A percentile compares a stretch with the other conserved stretches of the same genome.
phyloP scores from a whole-genome alignment of 2,797 vertebrate species.

The Phylloscopus collybita region DNA sequence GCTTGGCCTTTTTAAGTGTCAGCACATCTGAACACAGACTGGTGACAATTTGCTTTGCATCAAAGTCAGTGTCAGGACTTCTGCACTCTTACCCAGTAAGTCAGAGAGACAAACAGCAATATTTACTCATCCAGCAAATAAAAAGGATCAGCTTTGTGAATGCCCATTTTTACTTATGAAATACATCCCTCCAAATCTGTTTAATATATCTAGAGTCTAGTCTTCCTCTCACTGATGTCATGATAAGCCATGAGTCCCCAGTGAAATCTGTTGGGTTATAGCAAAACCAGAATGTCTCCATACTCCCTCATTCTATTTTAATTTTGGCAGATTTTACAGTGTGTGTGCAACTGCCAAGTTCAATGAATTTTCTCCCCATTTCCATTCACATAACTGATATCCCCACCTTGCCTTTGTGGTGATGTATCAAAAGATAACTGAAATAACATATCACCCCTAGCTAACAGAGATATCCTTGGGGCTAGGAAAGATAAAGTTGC shows the following conservation, averaged over 20 bases:
- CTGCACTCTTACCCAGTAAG: background rate
- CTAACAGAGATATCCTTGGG: background rate
- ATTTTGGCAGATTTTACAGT: background rate
- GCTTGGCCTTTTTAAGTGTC: background rate
- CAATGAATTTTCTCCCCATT: background rate
- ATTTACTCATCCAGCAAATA: background rate
- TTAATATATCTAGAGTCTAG: background rate
- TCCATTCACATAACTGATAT: background rate
- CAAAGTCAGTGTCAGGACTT: background rate
- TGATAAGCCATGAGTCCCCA: background rate
- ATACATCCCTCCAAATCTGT: background rate
- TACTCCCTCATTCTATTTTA: background rate
- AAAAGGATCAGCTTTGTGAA: background rate
- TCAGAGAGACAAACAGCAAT: background rate
- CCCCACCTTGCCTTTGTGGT: background rate
- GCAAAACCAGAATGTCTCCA: background rate
- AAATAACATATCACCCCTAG: background rate
- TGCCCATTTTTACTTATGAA: background rate
- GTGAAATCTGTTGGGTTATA: background rate
- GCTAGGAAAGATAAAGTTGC: background rate
- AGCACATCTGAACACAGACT: background rate
- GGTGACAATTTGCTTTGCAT: background rate
- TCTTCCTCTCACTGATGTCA: background rate
- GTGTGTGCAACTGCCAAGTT: background rate
- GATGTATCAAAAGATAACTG: constrained; percentile 13